Evolutionary conservation across 2,797 vertebrate genomes (phyloP).

Genomic region (Alauda arvensis): DNA sequence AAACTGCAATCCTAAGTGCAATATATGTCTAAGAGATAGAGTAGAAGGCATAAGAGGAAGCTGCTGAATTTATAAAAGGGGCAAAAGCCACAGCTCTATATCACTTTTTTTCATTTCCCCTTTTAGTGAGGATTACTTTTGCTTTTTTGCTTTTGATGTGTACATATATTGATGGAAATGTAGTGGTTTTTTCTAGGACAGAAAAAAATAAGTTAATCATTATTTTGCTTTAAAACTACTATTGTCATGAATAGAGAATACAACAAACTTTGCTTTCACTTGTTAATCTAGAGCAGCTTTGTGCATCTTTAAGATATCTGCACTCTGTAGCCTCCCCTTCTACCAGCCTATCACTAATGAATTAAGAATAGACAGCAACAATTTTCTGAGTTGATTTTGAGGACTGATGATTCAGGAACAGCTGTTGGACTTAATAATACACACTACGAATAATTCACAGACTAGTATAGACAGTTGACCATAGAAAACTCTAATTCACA

Average conservation of each 20-base stretch:
- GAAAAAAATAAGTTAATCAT: neutral
- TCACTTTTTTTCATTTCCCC: neutral
- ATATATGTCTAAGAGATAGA: neutral
- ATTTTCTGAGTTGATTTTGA: neutral
- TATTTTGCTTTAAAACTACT: neutral
- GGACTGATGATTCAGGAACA: neutral
- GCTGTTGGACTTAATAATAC: neutral
- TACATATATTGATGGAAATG: neutral
- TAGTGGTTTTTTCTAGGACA: neutral
- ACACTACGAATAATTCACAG: neutral
- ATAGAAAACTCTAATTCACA: neutral
- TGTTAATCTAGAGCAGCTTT: neutral
- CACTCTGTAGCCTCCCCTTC: neutral
- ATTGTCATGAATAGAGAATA: neutral
- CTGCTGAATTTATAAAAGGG: neutral
- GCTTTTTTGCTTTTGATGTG: neutral
- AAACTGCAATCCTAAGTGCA: neutral
- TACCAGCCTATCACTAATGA: neutral
- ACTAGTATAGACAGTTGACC: neutral
- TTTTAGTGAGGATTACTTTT: neutral
- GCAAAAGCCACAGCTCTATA: rapidly evolving
- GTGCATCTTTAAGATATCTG: neutral
- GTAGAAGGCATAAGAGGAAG: neutral
- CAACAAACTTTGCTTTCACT: neutral
- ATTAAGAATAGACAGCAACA: neutral